Conservation (phyloP, 2,888 invertebrate species). For the Parnassius orleans region DNA sequence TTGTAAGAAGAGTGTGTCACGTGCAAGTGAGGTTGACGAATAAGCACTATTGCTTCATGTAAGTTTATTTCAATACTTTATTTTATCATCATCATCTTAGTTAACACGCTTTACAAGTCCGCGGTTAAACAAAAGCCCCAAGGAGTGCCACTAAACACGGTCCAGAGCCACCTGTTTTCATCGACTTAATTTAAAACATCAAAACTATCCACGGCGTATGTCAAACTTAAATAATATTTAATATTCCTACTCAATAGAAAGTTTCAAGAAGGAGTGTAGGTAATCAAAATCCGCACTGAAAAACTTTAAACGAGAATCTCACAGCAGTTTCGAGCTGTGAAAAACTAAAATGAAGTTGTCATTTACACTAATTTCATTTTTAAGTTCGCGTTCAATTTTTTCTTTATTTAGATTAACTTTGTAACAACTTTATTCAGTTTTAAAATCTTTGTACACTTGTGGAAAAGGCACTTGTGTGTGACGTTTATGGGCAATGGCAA, state of each 20-base stretch:
- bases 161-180: no score
- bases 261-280: slow-evolving; percentile 77
- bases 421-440: slow-evolving; percentile 67
- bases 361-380: slow-evolving; percentile 79
- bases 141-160: no score
- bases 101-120: no score
- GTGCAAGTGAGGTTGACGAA: no score
- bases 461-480: slow-evolving; percentile 65
- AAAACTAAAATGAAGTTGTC: slow-evolving; percentile 79
- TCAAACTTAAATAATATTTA: slow-evolving; percentile 81
- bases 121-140: no score
- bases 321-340: slow-evolving; percentile 64
- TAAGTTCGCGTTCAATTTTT: slow-evolving; percentile 71
- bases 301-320: slow-evolving; percentile 71
- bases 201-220: slow-evolving; percentile 60
- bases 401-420: slow-evolving; percentile 57
- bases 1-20: no score
- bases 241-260: slow-evolving; percentile 77
- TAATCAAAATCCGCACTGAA: slow-evolving; percentile 78
- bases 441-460: slow-evolving; percentile 70
- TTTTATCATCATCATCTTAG: no score
- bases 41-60: no score
- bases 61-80: no score
- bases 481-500: slow-evolving; percentile 54
- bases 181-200: no score